Percentiles rank a stretch among this genome's conserved stretches.
Evolutionary conservation across 92 coral and sea anemone species (phyloP).

Genomic region (Isaurus tuberculatus): DNA sequence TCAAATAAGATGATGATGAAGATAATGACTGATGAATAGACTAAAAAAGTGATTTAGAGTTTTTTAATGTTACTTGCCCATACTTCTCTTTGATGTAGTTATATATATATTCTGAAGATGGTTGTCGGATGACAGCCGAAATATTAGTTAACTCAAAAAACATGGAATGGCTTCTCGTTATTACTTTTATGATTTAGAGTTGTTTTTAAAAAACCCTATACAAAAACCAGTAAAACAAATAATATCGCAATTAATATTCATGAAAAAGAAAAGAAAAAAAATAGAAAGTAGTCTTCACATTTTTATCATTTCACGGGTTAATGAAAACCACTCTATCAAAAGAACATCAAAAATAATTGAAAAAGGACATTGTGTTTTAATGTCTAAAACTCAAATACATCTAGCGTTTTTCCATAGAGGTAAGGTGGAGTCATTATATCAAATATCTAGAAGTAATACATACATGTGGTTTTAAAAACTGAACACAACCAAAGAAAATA

Average conservation of each 20-base stretch:
- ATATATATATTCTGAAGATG: no score
- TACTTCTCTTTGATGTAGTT: no score
- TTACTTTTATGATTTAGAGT: no score
- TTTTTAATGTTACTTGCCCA: no score
- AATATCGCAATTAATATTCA: not conserved
- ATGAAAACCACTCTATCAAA: not conserved
- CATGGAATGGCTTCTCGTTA: no score
- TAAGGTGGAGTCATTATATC: not conserved
- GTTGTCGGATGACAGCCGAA: no score
- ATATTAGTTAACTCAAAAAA: no score
- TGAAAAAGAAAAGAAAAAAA: not conserved
- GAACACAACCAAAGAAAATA: constrained; percentile 19
- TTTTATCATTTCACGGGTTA: not conserved
- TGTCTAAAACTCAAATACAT: constrained; percentile 1
- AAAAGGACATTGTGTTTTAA: not conserved
- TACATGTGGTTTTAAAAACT: constrained; percentile 26
- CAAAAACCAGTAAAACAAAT: no score
- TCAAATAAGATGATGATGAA: constrained; percentile 36
- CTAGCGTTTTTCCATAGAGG: not conserved
- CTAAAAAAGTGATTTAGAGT: not conserved
- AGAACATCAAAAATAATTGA: not conserved
- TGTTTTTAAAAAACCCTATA: no score
- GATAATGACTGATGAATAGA: not conserved
- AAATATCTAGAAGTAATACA: constrained; percentile 11
- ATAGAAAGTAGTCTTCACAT: not conserved